Base-by-base conservation (phyloP, 1,140 invertebrate species). In the Mercenaria mercenaria region DNA sequence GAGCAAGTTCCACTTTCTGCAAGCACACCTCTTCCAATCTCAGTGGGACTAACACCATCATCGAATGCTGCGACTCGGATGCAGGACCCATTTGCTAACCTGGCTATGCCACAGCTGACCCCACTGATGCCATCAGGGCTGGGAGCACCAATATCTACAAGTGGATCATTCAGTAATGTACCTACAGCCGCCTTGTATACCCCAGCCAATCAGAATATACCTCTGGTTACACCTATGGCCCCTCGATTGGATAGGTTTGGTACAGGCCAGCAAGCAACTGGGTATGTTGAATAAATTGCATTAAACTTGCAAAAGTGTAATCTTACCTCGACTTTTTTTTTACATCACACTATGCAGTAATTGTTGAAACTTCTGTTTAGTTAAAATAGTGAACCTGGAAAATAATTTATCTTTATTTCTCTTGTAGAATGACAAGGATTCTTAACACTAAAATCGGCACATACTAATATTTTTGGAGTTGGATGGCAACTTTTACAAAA, bases 181-280 rank as follows among this genome's bases (percentile, higher is more conserved):
- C 77, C 79, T 20, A 20, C 88, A 18, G 90, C 82, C n/a, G 69
- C 88, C 10, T 88, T 80, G 0, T 85, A 90, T 43, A 88, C 80
- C 0, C 92, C 93, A 10, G 88, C 91, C 32, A 76, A 84, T 77
- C 93, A 93, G 32, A 76, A 88, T 15, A 83, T 91, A 52, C 92
- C 91, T 43, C 87, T 91, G 20, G 76, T 74, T 15, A 90, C 91
- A 50, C 92, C 92, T n/a, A 85, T 39, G 59, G 92, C 92, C 32
- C 92, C 93, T 20, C 29, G 85, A 61, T 20, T 47, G 26, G 83
- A 76, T n/a, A 84, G 43, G 34, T 37, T 74, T 39, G 32, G 67
- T 4, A 23, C 67, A 72, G 15, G 11, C 37, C 37, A 20, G 50
- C n/a, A 26, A 72, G 39, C 50, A 61, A 39, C 37, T n/a, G n/a